Conservation (phyloP, 1,140 invertebrate genomes). For the Drosophila eugracilis region DNA sequence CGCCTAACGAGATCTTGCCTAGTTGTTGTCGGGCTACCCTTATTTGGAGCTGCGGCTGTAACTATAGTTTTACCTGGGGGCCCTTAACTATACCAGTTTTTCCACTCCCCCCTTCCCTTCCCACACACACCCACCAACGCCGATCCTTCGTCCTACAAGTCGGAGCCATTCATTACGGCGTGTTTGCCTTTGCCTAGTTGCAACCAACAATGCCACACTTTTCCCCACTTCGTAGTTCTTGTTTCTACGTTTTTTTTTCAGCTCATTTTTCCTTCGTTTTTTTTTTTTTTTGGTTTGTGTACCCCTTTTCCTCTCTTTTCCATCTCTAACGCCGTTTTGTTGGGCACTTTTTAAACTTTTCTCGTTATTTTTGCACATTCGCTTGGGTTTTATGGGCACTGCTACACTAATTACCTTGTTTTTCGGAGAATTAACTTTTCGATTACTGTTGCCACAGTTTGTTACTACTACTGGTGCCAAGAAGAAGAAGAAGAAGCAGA, state of each 20-base stretch:
- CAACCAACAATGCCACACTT: slow-evolving; percentile 66
- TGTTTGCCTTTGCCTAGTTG: slow-evolving; percentile 62
- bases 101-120: too few relatives aligned
- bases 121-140: neutral
- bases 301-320: neutral
- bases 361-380: slow-evolving; percentile 82
- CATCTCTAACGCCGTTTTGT: slow-evolving; percentile 37
- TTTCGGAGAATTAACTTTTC: slow-evolving; percentile 83
- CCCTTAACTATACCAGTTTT: neutral
- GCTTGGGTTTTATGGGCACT: slow-evolving; percentile 79
- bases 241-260: slow-evolving; percentile 17
- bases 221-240: slow-evolving; percentile 49
- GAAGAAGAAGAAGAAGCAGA: neutral
- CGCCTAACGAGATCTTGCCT: slow-evolving; percentile 2
- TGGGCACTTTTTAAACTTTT: slow-evolving; percentile 74
- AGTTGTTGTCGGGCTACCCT: neutral
- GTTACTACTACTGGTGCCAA: slow-evolving; percentile 28
- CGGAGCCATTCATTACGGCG: slow-evolving; percentile 68
- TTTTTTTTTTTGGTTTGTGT: slow-evolving; percentile 1
- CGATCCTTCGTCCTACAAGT: slow-evolving; percentile 39
- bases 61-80: slow-evolving; percentile 1
- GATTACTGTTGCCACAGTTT: slow-evolving; percentile 74
- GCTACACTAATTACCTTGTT: slow-evolving; percentile 82
- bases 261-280: slow-evolving; percentile 4
- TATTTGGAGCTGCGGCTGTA: neutral